phyloP scores from a whole-genome alignment of 2,797 vertebrate genomes.

The Toxotes lorentzi region DNA sequence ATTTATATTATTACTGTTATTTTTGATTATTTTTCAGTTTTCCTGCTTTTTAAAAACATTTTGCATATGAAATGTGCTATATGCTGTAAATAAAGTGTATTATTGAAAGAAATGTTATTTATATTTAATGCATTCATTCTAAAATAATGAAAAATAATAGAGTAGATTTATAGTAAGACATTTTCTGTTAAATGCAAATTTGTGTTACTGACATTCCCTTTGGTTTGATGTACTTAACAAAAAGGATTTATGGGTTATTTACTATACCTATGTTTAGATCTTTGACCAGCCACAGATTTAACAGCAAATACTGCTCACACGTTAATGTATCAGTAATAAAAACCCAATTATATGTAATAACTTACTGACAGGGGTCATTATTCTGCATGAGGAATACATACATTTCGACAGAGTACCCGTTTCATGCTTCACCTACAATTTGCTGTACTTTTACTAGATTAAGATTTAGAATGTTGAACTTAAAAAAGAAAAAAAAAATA shows the following conservation, averaged over 20 bases:
- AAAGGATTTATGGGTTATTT: too few relatives aligned
- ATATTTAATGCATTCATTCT: not conserved
- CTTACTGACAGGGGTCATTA: not conserved
- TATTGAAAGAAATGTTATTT: not conserved
- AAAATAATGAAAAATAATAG: not conserved
- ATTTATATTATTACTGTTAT: not conserved
- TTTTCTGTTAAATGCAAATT: not conserved
- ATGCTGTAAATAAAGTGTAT: not conserved
- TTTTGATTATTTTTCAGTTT: not conserved
- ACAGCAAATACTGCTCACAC: not conserved
- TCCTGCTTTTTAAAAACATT: not conserved
- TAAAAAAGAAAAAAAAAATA: too few relatives aligned
- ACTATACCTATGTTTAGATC: too few relatives aligned
- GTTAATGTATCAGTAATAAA: not conserved
- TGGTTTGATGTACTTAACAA: too few relatives aligned
- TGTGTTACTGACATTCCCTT: not conserved
- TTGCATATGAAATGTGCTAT: not conserved
- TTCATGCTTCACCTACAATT: not conserved
- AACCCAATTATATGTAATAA: not conserved
- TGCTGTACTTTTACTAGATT: not conserved
- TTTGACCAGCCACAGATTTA: not conserved
- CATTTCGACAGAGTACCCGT: too few relatives aligned
- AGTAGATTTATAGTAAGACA: not conserved
- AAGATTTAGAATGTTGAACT: not conserved
- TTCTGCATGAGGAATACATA: not conserved